Percentiles rank a stretch among this genome's conserved stretches.
Evolutionary conservation across 1,140 invertebrate genomes (phyloP).

Genomic region (Drosophila nigrodunni): DNA sequence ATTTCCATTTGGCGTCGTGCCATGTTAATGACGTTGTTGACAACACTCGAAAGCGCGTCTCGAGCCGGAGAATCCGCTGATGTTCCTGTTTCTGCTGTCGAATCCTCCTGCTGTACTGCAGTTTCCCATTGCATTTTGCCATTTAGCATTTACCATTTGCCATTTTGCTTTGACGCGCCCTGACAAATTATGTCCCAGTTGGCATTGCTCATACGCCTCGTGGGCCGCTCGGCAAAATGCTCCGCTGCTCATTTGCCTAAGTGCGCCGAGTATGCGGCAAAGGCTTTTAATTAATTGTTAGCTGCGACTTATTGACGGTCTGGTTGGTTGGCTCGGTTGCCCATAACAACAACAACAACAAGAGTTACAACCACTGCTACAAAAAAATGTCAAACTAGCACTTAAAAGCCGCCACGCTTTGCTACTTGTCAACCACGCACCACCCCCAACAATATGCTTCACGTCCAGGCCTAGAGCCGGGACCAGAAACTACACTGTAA

Average conservation of each 20-base stretch:
- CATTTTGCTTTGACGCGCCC: slow-evolving; percentile 71
- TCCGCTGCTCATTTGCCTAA: slow-evolving; percentile 77
- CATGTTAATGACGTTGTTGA: slow-evolving; percentile 82
- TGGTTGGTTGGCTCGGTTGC: slow-evolving; percentile 73
- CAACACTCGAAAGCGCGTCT: slow-evolving; percentile 65
- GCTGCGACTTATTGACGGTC: slow-evolving; percentile 80
- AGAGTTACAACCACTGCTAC: slow-evolving; percentile 30
- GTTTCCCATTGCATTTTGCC: slow-evolving; percentile 27
- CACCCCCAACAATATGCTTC: slow-evolving; percentile 78
- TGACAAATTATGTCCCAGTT: slow-evolving; percentile 81
- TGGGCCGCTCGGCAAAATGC: slow-evolving; percentile 43
- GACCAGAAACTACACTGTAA: slow-evolving; percentile 39
- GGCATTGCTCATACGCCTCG: slow-evolving; percentile 73
- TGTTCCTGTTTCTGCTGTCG: slow-evolving; percentile 7
- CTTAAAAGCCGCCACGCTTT: slow-evolving; percentile 81
- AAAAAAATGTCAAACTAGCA: slow-evolving; percentile 80
- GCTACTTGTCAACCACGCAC: slow-evolving; percentile 80
- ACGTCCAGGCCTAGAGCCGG: slow-evolving; percentile 54
- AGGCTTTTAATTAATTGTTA: slow-evolving; percentile 82
- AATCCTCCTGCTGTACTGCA: slow-evolving; percentile 61
- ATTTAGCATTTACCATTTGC: slow-evolving; percentile 38
- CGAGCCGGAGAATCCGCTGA: slow-evolving; percentile 28
- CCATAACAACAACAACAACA: slow-evolving; percentile 51
- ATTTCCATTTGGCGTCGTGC: slow-evolving; percentile 82
- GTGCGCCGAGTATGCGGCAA: slow-evolving; percentile 66